Evolutionary conservation across 1,140 invertebrate genomes (phyloP).

Genomic region (Dendrolimus kikuchii): DNA sequence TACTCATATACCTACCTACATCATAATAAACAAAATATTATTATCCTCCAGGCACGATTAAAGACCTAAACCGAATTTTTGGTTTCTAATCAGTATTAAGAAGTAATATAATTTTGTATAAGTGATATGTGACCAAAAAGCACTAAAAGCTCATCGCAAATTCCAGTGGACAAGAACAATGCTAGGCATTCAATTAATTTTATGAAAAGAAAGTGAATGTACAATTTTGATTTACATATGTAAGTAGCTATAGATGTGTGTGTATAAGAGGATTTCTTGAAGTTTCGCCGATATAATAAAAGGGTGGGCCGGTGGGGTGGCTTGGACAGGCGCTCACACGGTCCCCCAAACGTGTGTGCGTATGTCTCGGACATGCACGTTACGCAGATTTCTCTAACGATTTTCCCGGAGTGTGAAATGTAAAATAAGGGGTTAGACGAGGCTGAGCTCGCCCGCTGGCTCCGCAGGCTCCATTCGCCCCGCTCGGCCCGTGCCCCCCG

Average conservation of each 20-base stretch:
- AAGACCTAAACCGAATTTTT: too few relatives aligned
- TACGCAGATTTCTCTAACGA: constrained; percentile 71
- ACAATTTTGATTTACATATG: constrained; percentile 51
- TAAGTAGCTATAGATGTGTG: constrained; percentile 36
- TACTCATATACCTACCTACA: constrained; percentile 1
- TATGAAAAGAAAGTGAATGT: constrained; percentile 21
- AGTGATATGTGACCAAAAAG: too few relatives aligned
- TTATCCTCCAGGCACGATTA: too few relatives aligned
- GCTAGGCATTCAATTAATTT: not conserved
- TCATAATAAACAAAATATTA: constrained; percentile 1
- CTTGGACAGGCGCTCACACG: constrained; percentile 28
- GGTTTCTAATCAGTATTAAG: too few relatives aligned
- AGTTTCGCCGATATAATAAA: constrained; percentile 60
- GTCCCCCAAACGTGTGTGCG: constrained; percentile 38
- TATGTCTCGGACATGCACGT: constrained; percentile 63
- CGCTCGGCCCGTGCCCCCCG: constrained; percentile 5
- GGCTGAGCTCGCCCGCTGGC: constrained; percentile 32
- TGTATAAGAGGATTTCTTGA: constrained; percentile 66
- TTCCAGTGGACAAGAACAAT: too few relatives aligned
- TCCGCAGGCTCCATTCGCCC: constrained; percentile 1
- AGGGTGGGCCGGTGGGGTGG: constrained; percentile 33
- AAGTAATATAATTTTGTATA: too few relatives aligned
- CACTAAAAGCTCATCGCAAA: too few relatives aligned
- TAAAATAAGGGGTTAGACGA: constrained; percentile 70
- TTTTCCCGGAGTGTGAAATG: constrained; percentile 72